phyloP scores from a whole-genome alignment of 2,888 invertebrate species.

The Rotaria magnacalcarata region DNA sequence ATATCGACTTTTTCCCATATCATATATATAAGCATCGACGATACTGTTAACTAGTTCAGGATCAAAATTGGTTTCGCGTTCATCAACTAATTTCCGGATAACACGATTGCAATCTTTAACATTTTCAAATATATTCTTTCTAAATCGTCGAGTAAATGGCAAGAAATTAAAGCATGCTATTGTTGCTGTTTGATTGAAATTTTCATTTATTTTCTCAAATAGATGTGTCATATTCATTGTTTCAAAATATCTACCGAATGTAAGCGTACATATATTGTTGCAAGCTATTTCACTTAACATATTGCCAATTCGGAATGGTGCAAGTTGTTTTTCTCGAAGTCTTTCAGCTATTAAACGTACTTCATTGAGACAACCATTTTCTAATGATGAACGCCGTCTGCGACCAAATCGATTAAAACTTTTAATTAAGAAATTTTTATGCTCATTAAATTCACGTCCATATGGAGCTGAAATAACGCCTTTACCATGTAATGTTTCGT shows the following conservation, averaged over 20 bases:
- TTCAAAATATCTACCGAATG: slow-evolving; percentile 40
- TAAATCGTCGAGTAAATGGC: slow-evolving; percentile 40
- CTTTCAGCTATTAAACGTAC: slow-evolving; percentile 33
- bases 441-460: slow-evolving; percentile 38
- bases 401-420: slow-evolving; percentile 44
- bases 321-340: slow-evolving; percentile 19
- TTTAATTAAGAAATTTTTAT: slow-evolving; percentile 40
- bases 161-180: slow-evolving; percentile 45
- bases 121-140: slow-evolving; percentile 38
- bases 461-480: slow-evolving; percentile 43
- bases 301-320: background rate
- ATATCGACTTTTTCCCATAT: background rate
- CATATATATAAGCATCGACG: slow-evolving; percentile 6
- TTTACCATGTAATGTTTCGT: slow-evolving; percentile 44
- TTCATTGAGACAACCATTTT: slow-evolving; percentile 39
- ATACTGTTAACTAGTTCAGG: background rate
- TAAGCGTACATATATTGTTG: slow-evolving; percentile 45
- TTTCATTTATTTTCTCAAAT: slow-evolving; percentile 43
- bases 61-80: slow-evolving; percentile 38
- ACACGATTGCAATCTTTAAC: slow-evolving; percentile 36
- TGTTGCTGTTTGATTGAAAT: slow-evolving; percentile 43
- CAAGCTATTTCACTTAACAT: slow-evolving; percentile 40
- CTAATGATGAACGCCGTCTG: slow-evolving; percentile 27
- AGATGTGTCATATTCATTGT: slow-evolving; percentile 33
- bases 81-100: slow-evolving; percentile 37